These are phyloP conservation scores for Aphelenchoides besseyi DNA, from an alignment of 1,140 invertebrate species.

Conservation along the genomic window DNA sequence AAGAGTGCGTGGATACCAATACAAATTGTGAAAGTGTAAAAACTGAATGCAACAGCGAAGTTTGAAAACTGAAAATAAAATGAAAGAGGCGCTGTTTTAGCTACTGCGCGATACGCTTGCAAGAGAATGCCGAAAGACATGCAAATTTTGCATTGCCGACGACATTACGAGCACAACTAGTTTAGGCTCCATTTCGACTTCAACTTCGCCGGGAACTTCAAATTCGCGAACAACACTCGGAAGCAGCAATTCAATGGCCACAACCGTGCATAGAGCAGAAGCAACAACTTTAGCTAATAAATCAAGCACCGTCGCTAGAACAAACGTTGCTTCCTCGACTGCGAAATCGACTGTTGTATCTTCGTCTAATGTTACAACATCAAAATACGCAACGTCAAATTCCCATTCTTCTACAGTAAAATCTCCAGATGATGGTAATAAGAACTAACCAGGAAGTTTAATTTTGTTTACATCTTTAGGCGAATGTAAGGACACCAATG, in stretches of 20 bases:
- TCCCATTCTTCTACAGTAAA: too few species aligned
- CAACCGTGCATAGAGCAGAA: too few species aligned
- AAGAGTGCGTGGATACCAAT: not conserved
- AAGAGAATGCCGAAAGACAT: not conserved
- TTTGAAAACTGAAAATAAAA: not conserved
- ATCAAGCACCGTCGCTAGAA: too few species aligned
- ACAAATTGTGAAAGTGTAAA: not conserved
- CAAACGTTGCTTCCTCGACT: not conserved
- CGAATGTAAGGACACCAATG: too few species aligned
- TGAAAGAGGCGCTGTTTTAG: not conserved
- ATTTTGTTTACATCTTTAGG: too few species aligned
- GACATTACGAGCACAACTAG: not conserved
- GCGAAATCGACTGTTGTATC: not conserved
- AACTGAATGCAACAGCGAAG: not conserved
- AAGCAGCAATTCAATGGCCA: not conserved
- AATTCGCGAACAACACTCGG: not conserved
- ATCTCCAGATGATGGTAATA: too few species aligned
- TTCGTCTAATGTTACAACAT: not conserved
- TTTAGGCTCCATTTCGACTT: too few species aligned
- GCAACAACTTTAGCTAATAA: too few species aligned
- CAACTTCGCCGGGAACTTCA: not conserved
- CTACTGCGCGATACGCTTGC: not conserved
- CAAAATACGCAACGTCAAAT: too few species aligned
- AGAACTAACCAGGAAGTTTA: too few species aligned
- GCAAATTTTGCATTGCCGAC: not conserved